Base-by-base conservation (phyloP, 2,113 vertebrate genomes). In the Psittacula cyanocephala region DNA sequence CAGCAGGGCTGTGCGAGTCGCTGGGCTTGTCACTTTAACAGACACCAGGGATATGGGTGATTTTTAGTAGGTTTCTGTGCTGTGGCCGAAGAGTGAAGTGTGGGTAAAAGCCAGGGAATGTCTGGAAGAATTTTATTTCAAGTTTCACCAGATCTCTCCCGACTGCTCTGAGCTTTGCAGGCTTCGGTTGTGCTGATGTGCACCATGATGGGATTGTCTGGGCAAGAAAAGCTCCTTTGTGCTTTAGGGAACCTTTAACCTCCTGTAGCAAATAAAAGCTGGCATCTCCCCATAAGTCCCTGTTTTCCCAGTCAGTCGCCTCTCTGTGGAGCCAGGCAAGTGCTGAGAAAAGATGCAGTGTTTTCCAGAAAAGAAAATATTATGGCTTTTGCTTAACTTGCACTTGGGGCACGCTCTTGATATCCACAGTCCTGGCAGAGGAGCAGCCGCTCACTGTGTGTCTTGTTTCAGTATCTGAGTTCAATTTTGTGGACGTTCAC, bases 291-390 rank as follows among this genome's bases (percentile, higher is more conserved):
- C 89, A 9, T 39, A 96, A 87, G 84, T 89, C 91, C 62, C 96
- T 90, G 71, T 80, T 90, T 79, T 94, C 72, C 72, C 63, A 74
- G 94, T 97, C 94, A 96, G 87, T 96, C 52, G n/a, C 50, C 82
- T 57, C 92, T 96, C 89, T 98, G 87, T 95, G 92, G 76, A 96
- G 81, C 71, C 44, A 74, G 76, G 86, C 85, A 77, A 96, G 86
- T 13, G 20, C 33, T 50, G 71, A 93, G 91, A 93, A 93, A 91
- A 89, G 85, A 74, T n/a, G 64, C 86, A 59, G 63, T 94, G 94
- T 92, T 94, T 97, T 90, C 89, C 93, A 91, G 81, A 93, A 97
- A 97, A 96, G 96, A 97, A 98, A 98, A 98, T 91, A 95, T 97
- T 97, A 96, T 82, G 92, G 86, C 90, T 97, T 94, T 92, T 81